Base-by-base conservation (phyloP, 2,888 invertebrate species). In the Lasioglossum pauxillum region DNA sequence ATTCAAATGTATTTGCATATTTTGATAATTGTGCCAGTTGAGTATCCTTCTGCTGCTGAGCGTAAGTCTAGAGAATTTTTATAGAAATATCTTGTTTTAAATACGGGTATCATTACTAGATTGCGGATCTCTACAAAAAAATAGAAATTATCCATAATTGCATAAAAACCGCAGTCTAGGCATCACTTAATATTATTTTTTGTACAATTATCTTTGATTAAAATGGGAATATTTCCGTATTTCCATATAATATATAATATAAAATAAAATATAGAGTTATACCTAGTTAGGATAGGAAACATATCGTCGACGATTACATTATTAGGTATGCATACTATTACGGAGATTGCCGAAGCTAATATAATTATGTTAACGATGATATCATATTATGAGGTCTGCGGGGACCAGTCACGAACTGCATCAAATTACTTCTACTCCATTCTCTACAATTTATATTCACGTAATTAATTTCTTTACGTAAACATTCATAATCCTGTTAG, bases 361-460 rank as follows among this genome's bases (percentile, higher is more conserved):
- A 69, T 38, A 69, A 69, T 69, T 69, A 69, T 35, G 67, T 69
- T 69, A 38, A 67, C 23, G 67, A 10, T 19, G 67, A 69, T 64
- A 64, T 64, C 5, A 38, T 69, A 69, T 69, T 38, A 69, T 35
- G 12, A 69, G 1, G 35, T 12, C 67, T 23, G 23, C 35, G 23
- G 38, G 67, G 35, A 38, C 67, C 19, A 31, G 64, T 31, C 16
- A 4, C 67, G 38, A 35, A 67, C 35, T 67, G 35, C 23, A 67
- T 19, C 67, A 8, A 35, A 67, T 10, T 35, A 19, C 23, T 67
- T 35, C 35, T 35, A 35, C 10, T 1, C 19, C 23, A 35, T 19
- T 67, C 23, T 23, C 35, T 67, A 16, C 19, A 19, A 67, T 35
- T 10, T 38, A 35, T 38, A 69, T 69, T 35, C 38, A 12, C 67